phyloP scores from a whole-genome alignment of 2,888 invertebrate genomes.

The Drosophila nigricruria region DNA sequence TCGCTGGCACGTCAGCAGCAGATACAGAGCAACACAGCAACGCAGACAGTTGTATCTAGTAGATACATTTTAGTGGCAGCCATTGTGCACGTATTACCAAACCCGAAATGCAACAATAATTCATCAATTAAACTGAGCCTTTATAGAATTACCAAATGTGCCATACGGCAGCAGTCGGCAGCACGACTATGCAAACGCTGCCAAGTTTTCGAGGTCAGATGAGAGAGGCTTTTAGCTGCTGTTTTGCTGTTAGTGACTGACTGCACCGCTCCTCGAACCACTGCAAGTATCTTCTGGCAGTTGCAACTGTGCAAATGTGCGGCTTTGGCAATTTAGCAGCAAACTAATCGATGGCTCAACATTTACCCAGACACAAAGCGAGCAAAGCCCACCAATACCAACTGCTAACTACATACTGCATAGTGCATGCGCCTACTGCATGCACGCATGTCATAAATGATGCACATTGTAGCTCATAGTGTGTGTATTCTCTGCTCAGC shows the following conservation, averaged over 20 bases:
- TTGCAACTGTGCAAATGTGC: conserved; percentile 58
- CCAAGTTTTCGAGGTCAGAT: conserved; percentile 61
- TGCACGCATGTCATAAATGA: conserved; percentile 71
- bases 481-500: conserved; percentile 33
- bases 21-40: not conserved
- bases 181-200: conserved; percentile 53
- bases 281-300: conserved; percentile 7
- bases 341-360: conserved; percentile 79
- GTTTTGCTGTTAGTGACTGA: not conserved
- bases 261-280: conserved; percentile 14
- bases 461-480: conserved; percentile 66
- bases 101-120: conserved; percentile 55
- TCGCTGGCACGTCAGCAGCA: conserved; percentile 25
- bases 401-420: conserved; percentile 17
- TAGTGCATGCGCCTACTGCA: conserved; percentile 5
- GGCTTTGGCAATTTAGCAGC: conserved; percentile 74
- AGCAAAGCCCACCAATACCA: conserved; percentile 34
- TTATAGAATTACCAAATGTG: conserved; percentile 63
- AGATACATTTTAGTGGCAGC: conserved; percentile 36
- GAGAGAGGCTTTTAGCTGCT: conserved; percentile 42
- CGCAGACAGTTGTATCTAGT: conserved; percentile 20
- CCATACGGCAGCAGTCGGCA: conserved; percentile 3
- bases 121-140: conserved; percentile 73
- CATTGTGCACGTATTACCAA: conserved; percentile 3
- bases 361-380: conserved; percentile 79